Percentiles rank a stretch among this genome's conserved stretches.
Evolutionary conservation across 2,113 vertebrate genomes (phyloP).

Genomic region (Motacilla alba): DNA sequence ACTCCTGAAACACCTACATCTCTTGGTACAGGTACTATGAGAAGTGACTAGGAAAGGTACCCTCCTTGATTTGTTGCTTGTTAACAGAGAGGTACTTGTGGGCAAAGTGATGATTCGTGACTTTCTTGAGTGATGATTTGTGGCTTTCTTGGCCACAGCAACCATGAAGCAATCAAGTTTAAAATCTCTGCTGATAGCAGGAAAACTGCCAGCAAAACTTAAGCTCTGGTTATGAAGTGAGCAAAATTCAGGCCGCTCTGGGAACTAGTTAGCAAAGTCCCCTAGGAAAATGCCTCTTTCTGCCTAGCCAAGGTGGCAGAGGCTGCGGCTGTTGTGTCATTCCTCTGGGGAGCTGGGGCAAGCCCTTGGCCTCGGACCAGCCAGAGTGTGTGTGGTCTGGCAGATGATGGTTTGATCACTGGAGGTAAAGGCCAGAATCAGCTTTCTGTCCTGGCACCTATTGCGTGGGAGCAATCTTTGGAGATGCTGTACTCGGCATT

Average conservation of each 20-base stretch:
- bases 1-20: neutral
- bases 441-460: neutral
- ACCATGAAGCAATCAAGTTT: neutral
- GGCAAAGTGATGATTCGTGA: neutral
- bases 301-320: neutral
- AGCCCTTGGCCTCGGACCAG: neutral
- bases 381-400: neutral
- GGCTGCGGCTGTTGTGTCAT: rapidly evolving
- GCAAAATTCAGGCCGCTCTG: neutral
- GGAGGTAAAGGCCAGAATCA: neutral
- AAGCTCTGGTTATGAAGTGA: neutral
- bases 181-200: neutral
- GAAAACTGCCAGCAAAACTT: neutral
- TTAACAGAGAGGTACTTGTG: neutral
- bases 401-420: neutral
- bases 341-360: neutral
- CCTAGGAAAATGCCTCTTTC: neutral
- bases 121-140: neutral
- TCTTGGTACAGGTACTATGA: neutral
- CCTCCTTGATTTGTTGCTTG: neutral
- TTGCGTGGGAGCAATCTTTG: neutral
- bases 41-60: neutral
- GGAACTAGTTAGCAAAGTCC: neutral
- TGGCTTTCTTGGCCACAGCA: neutral
- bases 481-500: too few species aligned